Evolutionary conservation across 1,140 invertebrate species (phyloP).

Genomic region (Papilio polyxenes): DNA sequence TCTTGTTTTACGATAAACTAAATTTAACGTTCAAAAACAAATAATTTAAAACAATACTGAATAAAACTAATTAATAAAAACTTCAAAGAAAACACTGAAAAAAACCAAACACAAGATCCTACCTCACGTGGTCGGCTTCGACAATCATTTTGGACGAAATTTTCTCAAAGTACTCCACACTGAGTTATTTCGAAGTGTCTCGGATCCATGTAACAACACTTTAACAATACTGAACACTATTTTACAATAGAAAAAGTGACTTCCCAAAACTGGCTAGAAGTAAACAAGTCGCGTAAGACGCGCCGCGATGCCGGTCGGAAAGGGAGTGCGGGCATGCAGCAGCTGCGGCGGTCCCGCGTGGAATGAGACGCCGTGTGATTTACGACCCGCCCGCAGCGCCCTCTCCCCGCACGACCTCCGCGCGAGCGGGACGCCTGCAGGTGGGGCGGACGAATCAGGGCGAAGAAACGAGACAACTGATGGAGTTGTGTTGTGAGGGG

Average conservation of each 20-base stretch:
- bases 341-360: conserved; percentile 77
- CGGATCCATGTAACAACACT: conserved; percentile 74
- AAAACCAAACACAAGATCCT: conserved; percentile 52
- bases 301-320: conserved; percentile 68
- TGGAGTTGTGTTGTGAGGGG: conserved; percentile 67
- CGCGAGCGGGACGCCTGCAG: conserved; percentile 57
- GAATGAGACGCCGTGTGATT: conserved; percentile 80
- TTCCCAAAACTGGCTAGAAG: conserved; percentile 65
- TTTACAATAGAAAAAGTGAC: conserved; percentile 61
- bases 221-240: conserved; percentile 59
- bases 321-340: conserved; percentile 76
- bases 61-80: conserved; percentile 45
- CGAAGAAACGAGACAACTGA: conserved; percentile 64
- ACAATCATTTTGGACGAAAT: conserved; percentile 78
- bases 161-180: conserved; percentile 67
- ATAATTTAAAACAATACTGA: neutral
- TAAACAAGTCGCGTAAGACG: conserved; percentile 79
- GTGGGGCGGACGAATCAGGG: conserved; percentile 38
- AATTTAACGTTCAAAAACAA: neutral
- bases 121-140: conserved; percentile 77
- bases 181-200: conserved; percentile 50
- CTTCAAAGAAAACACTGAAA: conserved; percentile 58
- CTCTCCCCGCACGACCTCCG: conserved; percentile 68
- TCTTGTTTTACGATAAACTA: neutral
- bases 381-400: conserved; percentile 79